phyloP scores from a whole-genome alignment of 2,113 vertebrate species.

The Nothocercus julius region DNA sequence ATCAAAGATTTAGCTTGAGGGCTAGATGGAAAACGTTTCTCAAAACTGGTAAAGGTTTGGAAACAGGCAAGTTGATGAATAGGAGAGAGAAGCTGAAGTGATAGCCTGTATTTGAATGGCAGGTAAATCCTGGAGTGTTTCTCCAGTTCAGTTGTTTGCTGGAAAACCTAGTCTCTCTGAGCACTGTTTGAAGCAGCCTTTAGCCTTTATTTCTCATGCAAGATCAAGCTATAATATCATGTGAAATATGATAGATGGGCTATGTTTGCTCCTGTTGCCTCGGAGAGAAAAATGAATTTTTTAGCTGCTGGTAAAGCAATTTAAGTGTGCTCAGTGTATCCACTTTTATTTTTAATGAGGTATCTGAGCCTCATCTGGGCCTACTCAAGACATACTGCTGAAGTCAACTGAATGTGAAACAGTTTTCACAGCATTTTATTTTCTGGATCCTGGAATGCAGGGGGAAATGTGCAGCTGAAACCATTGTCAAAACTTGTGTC shows the following conservation, averaged over 20 bases:
- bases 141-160: neutral
- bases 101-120: neutral
- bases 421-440: neutral
- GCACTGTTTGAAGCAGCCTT: neutral
- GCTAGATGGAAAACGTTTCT: neutral
- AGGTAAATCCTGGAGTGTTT: neutral
- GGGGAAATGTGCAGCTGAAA: neutral
- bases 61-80: neutral
- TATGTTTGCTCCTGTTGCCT: neutral
- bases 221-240: neutral
- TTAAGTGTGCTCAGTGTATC: neutral
- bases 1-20: neutral
- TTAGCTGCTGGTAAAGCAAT: neutral
- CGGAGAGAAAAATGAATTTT: neutral
- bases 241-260: neutral
- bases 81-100: neutral
- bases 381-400: neutral
- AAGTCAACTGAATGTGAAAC: neutral
- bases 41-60: neutral
- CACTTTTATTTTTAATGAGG: neutral
- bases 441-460: neutral
- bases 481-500: accelerated
- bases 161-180: neutral
- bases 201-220: neutral
- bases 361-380: neutral